Evolutionary conservation across 2,113 vertebrate genomes (phyloP).

Genomic region (Sitta europaea): DNA sequence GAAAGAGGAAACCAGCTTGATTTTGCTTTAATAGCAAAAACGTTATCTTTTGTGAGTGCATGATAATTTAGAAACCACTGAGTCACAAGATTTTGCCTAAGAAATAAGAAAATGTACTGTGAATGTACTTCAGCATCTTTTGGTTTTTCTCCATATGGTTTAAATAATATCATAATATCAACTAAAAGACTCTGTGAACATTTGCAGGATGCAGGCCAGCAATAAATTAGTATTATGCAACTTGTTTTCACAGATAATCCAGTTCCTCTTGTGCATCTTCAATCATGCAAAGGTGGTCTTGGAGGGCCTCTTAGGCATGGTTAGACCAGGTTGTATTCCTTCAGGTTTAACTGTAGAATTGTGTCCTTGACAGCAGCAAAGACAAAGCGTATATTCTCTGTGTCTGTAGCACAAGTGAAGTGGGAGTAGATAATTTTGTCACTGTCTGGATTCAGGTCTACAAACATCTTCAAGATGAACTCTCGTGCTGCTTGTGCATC

Average conservation of each 20-base stretch:
- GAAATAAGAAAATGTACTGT: constrained; percentile 74
- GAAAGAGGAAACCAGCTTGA: constrained; percentile 33
- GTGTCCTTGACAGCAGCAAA: constrained; percentile 95
- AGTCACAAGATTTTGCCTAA: constrained; percentile 75
- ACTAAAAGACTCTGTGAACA: constrained; percentile 75
- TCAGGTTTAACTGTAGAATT: constrained; percentile 92
- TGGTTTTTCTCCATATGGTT: constrained; percentile 72
- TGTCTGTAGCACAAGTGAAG: constrained; percentile 96
- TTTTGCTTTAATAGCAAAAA: constrained; percentile 60
- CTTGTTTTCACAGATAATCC: constrained; percentile 79
- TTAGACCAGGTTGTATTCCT: constrained; percentile 93
- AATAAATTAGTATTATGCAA: constrained; percentile 91
- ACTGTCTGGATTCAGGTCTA: constrained; percentile 94
- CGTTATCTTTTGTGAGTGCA: constrained; percentile 64
- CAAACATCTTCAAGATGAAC: constrained; percentile 97
- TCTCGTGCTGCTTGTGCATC: constrained; percentile 90
- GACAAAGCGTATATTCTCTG: constrained; percentile 93
- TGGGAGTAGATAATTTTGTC: constrained; percentile 97
- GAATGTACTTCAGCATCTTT: constrained; percentile 74
- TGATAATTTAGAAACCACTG: constrained; percentile 71
- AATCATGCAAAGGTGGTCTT: constrained; percentile 30
- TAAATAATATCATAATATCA: constrained; percentile 87
- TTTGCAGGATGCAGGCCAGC: constrained; percentile 76
- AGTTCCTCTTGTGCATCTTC: constrained; percentile 73
- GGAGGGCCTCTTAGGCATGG: not conserved